These are phyloP conservation scores for Halisarca cf. caerulea DNA, from an alignment of 37 sponge, comb jelly and placozoan genomes.

Conservation along the genomic window DNA sequence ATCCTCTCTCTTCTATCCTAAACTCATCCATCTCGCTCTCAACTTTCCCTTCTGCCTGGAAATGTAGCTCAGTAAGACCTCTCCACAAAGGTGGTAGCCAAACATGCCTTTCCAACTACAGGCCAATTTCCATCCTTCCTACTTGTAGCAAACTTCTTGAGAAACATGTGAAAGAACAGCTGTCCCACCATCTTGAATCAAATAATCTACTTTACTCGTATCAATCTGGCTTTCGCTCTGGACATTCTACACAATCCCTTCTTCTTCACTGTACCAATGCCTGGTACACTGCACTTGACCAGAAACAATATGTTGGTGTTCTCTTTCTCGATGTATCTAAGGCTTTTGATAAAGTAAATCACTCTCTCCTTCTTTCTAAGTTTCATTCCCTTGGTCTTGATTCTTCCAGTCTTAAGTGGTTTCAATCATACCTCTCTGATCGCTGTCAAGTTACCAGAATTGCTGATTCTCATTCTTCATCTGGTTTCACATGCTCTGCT, in stretches of 20 bases:
- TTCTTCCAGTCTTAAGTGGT: background rate
- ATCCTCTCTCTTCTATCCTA: background rate
- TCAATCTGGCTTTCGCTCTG: background rate
- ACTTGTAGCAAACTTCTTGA: background rate
- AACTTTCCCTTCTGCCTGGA: background rate
- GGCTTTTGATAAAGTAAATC: conserved; percentile 3
- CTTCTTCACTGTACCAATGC: background rate
- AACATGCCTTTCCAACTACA: background rate
- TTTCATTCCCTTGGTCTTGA: background rate
- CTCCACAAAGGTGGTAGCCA: background rate
- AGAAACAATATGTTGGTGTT: background rate
- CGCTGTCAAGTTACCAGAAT: background rate
- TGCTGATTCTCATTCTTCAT: background rate
- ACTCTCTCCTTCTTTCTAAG: background rate
- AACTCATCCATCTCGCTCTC: background rate
- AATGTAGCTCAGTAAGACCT: background rate
- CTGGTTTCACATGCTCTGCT: background rate
- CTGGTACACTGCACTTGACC: conserved; percentile 5
- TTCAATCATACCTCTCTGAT: background rate
- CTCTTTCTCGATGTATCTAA: conserved; percentile 1
- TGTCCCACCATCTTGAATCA: background rate
- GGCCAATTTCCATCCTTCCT: conserved; percentile 1
- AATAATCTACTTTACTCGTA: background rate
- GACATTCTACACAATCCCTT: background rate
- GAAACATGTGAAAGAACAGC: background rate